phyloP scores from a whole-genome alignment of 2,888 invertebrate genomes.

The Apoderus coryli region DNA sequence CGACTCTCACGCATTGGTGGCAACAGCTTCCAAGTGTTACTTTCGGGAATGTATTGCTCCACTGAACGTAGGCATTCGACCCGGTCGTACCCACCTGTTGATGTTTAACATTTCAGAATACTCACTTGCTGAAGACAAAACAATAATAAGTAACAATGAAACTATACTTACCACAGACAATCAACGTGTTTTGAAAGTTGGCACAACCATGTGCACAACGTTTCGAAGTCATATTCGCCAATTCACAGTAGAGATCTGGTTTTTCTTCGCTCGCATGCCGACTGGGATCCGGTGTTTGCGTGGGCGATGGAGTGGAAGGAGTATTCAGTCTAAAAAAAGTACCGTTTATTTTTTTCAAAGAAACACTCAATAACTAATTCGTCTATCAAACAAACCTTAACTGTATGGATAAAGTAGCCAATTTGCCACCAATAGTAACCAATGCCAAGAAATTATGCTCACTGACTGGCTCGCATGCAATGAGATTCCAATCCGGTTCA shows the following conservation, averaged over 20 bases:
- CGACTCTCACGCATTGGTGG: constrained; percentile 59
- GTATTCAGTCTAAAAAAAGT: constrained; percentile 32
- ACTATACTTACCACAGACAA: constrained; percentile 55
- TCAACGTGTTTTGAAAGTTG: constrained; percentile 49
- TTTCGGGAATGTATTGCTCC: constrained; percentile 56
- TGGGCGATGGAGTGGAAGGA: constrained; percentile 32
- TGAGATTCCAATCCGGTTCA: constrained; percentile 47
- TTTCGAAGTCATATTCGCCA: constrained; percentile 47
- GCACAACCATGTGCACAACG: constrained; percentile 67
- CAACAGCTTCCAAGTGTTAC: constrained; percentile 53
- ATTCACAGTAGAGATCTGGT: constrained; percentile 41
- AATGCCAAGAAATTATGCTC: constrained; percentile 49
- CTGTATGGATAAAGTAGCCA: constrained; percentile 46
- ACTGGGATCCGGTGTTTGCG: constrained; percentile 29
- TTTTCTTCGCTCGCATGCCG: constrained; percentile 34
- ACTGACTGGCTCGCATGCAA: constrained; percentile 41
- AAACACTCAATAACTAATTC: not conserved
- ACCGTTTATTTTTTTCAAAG: too few relatives aligned
- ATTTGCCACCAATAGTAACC: constrained; percentile 44
- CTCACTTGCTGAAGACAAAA: too few relatives aligned
- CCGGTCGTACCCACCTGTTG: constrained; percentile 73
- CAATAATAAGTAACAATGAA: not conserved
- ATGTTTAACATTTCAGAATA: too few relatives aligned
- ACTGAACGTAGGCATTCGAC: constrained; percentile 65
- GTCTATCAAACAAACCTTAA: constrained; percentile 31